Base-by-base conservation (phyloP, 1,140 invertebrate species). In the Ceratoteleas bidentatus region DNA sequence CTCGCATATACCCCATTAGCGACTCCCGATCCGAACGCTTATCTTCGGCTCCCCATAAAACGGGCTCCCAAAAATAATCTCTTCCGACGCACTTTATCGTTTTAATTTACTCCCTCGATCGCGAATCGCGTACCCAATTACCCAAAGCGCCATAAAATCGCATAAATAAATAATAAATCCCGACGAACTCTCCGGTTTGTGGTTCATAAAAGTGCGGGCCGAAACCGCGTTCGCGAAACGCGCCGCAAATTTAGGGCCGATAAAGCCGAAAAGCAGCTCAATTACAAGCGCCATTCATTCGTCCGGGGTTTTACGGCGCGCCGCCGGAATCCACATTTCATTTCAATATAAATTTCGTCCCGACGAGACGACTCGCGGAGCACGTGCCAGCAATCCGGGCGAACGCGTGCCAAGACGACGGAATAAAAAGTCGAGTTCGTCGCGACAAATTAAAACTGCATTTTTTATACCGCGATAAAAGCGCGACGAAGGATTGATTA, bases 311-410 rank as follows among this genome's bases (percentile, higher is more conserved):
- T 57, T 58, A 61, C 49, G 60, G 13, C 40, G 45, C 10, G 13
- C 36, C 47, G 53, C 11, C 53, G 38, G 45, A 66, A 60, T 66
- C 61, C 54, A 73, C 70, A 53, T 53, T 75, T 75, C 72, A 65
- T 60, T 66, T 62, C 54, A 52, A 66, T 75, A 66, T 60, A 60
- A 75, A 75, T 65, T 75, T 75, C 38, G 54, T 50, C 43, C 43
- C 14, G 13, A 16, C 13, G 2, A 45, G 56, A 58, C 36, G 11
- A 66, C 56, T 45, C 34, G 33, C 38, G 8, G 47, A 60, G 36
- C 72, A 60, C 72, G 72, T 66, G 72, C 72, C 72, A 60, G 62
- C 24, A 24, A 24, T 24, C 52, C 47, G 58, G 52, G 34, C 8
- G 36, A 16, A 53, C 61, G 72, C 61, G 62, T 75, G 72, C 72